Percentiles rank a stretch among this genome's conserved stretches.
phyloP scores from a whole-genome alignment of 2,113 vertebrate genomes.

The Tachysurus fulvidraco region DNA sequence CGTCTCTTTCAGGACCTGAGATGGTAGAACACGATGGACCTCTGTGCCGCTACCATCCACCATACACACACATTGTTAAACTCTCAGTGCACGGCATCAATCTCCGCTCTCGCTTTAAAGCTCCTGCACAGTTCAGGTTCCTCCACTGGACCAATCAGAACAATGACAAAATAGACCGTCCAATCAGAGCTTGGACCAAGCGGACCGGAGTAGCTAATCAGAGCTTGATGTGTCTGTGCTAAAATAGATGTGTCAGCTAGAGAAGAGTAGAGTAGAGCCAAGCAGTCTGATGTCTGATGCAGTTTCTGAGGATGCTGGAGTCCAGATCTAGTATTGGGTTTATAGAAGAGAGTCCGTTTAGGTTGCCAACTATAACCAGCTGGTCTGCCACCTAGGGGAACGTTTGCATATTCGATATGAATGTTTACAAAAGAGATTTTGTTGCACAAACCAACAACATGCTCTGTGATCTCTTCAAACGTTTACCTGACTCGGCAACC shows the following conservation, averaged over 20 bases:
- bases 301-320: slow-evolving; percentile 30
- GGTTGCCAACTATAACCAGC: not conserved
- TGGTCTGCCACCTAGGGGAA: not conserved
- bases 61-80: slow-evolving; percentile 56
- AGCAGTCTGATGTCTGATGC: slow-evolving; percentile 4
- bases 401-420: slow-evolving; percentile 19
- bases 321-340: slow-evolving; percentile 8
- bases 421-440: slow-evolving; percentile 23
- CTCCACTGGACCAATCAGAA: slow-evolving; percentile 45
- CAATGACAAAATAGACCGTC: not conserved
- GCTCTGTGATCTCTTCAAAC: not conserved
- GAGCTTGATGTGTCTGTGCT: slow-evolving; percentile 48
- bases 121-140: slow-evolving; percentile 26
- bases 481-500: not conserved
- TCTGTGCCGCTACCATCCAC: slow-evolving; percentile 56
- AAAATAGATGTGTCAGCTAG: slow-evolving; percentile 21
- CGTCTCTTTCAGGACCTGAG: slow-evolving; percentile 47
- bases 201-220: slow-evolving; percentile 52
- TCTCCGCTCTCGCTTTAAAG: slow-evolving; percentile 45
- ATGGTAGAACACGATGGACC: slow-evolving; percentile 52
- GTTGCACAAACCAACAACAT: slow-evolving; percentile 2
- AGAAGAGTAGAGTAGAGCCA: slow-evolving; percentile 18
- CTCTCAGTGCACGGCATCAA: slow-evolving; percentile 55
- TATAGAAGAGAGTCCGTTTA: slow-evolving; percentile 1
- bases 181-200: slow-evolving; percentile 7